Base-by-base conservation (phyloP, 92 coral and sea anemone genomes). In the Chrysogorgia sp. region DNA sequence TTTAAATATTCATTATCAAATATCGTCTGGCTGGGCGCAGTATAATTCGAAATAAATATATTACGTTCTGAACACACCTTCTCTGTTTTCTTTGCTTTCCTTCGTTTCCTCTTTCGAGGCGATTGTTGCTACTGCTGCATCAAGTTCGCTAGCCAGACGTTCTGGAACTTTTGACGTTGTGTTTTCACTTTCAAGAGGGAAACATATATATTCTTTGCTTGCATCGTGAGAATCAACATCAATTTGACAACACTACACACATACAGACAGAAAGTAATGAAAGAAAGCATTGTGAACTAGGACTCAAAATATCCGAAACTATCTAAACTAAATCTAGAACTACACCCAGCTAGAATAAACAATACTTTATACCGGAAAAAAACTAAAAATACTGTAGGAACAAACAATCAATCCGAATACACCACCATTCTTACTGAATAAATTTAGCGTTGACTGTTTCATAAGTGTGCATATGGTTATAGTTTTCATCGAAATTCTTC, bases 151-250 rank as follows among this genome's bases (percentile, higher is more conserved):
- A n/a, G n/a, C n/a, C n/a, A 7, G 53, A 6, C 53, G n/a, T 15
- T 47, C 53, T 15, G 10, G 30, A 23, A 14, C 63, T 3, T 3
- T 23, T 3, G 7, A 7, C 32, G 31, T 57, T 1, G 34, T 57
- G 53, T 7, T 15, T 47, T 6, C 53, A n/a, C n/a, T 47, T 47
- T 47, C 53, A 22, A 22, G 60, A 56, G 64, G 2, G 34, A 43
- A 26, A 65, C 79, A 53, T 56, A 40, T 17, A 35, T 52, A 55
- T 32, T 72, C 65, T 31, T 37, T 47, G 12, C 25, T n/a, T n/a
- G n/a, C 59, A 43, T 72, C 33, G 22, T 17, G 79, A 43, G 65
- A 72, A 32, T 52, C 31, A 72, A 56, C 53, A 72, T 72, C 79
- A 3, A 59, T 34, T 13, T 72, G 79, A 59, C 12, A 55, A 72